Percentiles rank a stretch among this genome's conserved stretches.
Conservation (phyloP, 2,797 vertebrate species). For the Phataginus tetradactyla region DNA sequence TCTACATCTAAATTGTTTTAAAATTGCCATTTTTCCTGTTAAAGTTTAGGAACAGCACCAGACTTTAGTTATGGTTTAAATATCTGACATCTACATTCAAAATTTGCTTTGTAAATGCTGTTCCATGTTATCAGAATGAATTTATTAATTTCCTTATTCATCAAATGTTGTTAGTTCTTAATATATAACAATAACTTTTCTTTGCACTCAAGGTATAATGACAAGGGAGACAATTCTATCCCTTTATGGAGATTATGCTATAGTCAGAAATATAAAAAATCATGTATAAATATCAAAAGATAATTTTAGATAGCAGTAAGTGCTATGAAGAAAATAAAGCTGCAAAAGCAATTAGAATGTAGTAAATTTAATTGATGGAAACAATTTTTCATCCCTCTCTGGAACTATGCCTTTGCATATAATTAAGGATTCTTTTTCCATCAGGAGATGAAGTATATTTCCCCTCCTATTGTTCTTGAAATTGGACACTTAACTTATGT, state of each 20-base stretch:
- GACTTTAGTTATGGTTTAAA: background rate
- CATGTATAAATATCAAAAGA: background rate
- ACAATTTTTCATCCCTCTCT: background rate
- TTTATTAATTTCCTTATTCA: background rate
- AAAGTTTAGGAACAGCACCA: background rate
- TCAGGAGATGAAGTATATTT: background rate
- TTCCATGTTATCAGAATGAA: background rate
- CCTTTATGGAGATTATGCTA: background rate
- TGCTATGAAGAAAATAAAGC: background rate
- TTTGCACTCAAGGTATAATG: background rate
- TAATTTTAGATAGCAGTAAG: background rate
- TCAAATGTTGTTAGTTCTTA: background rate
- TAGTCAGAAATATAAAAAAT: background rate
- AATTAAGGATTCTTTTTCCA: background rate
- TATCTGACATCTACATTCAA: background rate
- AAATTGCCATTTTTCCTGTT: background rate
- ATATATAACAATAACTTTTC: background rate
- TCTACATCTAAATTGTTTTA: background rate
- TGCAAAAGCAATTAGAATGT: background rate
- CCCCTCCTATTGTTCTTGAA: background rate
- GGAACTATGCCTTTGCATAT: background rate
- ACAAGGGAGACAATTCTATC: background rate
- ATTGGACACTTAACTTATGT: background rate
- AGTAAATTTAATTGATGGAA: background rate
- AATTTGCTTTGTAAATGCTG: background rate